phyloP scores from a whole-genome alignment of 23 tunicate species.

The Botrylloides violaceus region DNA sequence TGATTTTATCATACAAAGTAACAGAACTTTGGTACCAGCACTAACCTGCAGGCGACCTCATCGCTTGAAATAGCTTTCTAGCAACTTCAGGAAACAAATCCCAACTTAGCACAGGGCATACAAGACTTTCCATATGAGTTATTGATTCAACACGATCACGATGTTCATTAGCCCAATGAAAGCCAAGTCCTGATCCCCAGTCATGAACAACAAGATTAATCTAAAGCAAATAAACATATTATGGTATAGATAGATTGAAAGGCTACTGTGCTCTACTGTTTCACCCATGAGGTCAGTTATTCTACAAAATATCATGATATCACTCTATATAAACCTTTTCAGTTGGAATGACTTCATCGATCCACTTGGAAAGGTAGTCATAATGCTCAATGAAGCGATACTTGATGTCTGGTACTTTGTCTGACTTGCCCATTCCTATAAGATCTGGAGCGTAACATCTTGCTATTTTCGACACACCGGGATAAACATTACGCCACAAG shows the following conservation, averaged over 20 bases:
- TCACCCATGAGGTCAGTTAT: too few relatives aligned
- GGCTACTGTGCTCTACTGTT: too few relatives aligned
- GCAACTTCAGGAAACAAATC: constrained; percentile 56
- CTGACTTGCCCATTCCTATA: constrained; percentile 23
- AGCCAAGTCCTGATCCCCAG: constrained; percentile 94
- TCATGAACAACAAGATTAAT: constrained; percentile 79
- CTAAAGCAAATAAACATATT: too few relatives aligned
- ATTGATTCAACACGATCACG: constrained; percentile 43
- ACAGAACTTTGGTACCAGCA: neutral
- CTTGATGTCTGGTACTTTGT: constrained; percentile 3
- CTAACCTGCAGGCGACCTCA: constrained; percentile 57
- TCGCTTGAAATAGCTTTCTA: constrained; percentile 51
- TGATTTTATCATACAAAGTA: too few relatives aligned
- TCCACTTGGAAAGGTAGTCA: constrained; percentile 32
- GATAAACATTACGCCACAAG: constrained; percentile 12
- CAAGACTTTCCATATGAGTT: constrained; percentile 77
- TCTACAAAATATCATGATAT: too few relatives aligned
- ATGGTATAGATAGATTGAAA: too few relatives aligned
- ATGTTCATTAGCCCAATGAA: constrained; percentile 77
- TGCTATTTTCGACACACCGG: neutral
- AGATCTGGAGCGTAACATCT: constrained; percentile 25
- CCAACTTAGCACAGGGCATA: constrained; percentile 55
- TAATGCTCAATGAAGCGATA: constrained; percentile 15
- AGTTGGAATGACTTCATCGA: constrained; percentile 37
- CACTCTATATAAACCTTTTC: constrained; percentile 39